phyloP scores from a whole-genome alignment of 2,888 invertebrate genomes.

The Drosophila borborema region DNA sequence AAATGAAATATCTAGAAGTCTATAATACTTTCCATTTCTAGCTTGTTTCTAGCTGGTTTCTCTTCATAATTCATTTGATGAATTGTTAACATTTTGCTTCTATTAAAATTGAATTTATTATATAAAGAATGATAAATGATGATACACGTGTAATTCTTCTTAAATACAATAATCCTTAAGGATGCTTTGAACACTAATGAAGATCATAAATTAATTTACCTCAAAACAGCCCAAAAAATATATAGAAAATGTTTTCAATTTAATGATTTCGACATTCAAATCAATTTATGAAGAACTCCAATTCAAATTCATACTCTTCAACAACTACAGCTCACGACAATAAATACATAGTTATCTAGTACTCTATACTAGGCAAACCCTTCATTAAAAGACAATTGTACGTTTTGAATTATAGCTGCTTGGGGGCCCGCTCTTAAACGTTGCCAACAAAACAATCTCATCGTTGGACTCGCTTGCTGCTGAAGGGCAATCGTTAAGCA shows the following conservation, averaged over 20 bases:
- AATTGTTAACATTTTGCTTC: not conserved
- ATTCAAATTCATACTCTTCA: not conserved
- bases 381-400: slow-evolving; percentile 58
- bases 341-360: slow-evolving; percentile 4
- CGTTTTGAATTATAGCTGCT: slow-evolving; percentile 45
- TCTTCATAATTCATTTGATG: not conserved
- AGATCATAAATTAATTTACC: slow-evolving; percentile 9
- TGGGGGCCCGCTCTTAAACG: slow-evolving; percentile 25
- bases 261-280: not conserved
- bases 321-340: slow-evolving; percentile 33
- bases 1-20: not conserved
- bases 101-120: no score
- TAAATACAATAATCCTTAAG: not conserved
- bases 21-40: not conserved
- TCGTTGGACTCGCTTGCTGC: slow-evolving; percentile 24
- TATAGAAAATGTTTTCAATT: not conserved
- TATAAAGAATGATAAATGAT: slow-evolving; percentile 6
- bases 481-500: slow-evolving; percentile 33
- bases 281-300: not conserved
- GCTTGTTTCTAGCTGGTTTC: not conserved
- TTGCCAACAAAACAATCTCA: slow-evolving; percentile 39
- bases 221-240: not conserved
- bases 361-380: slow-evolving; percentile 15
- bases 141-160: not conserved
- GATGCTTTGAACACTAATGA: not conserved